Conservation (phyloP, 2,888 invertebrate species). For the Philopedon plagiatum region DNA sequence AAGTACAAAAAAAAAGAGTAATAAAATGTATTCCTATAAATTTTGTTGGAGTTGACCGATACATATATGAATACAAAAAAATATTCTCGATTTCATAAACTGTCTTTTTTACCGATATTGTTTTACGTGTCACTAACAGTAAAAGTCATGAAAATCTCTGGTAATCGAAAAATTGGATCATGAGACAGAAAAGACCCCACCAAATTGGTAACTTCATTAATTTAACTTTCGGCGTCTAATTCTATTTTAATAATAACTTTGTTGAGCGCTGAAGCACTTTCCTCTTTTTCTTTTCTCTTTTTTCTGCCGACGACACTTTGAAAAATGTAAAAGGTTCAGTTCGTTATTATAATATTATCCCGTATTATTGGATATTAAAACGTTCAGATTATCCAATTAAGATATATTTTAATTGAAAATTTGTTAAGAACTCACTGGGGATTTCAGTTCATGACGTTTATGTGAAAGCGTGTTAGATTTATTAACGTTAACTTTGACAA, state of each 20-base stretch:
- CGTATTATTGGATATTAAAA: not conserved
- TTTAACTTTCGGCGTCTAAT: constrained; percentile 13
- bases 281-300: not conserved
- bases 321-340: constrained; percentile 4
- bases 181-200: not conserved
- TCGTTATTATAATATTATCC: constrained; percentile 3
- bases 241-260: constrained; percentile 21
- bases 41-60: too few species aligned
- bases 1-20: too few species aligned
- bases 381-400: not conserved
- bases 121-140: too few species aligned
- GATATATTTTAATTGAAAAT: not conserved
- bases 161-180: constrained; percentile 7
- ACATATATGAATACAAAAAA: too few species aligned
- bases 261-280: constrained; percentile 9
- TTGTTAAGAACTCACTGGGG: too few species aligned
- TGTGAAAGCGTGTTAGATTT: too few species aligned
- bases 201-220: constrained; percentile 16
- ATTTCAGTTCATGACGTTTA: too few species aligned
- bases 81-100: too few species aligned
- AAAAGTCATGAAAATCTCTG: not conserved
- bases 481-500: too few species aligned
- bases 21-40: too few species aligned
- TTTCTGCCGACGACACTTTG: not conserved
- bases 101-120: too few species aligned